Base-by-base conservation (phyloP, 2,113 vertebrate species). In the Vimba vimba region DNA sequence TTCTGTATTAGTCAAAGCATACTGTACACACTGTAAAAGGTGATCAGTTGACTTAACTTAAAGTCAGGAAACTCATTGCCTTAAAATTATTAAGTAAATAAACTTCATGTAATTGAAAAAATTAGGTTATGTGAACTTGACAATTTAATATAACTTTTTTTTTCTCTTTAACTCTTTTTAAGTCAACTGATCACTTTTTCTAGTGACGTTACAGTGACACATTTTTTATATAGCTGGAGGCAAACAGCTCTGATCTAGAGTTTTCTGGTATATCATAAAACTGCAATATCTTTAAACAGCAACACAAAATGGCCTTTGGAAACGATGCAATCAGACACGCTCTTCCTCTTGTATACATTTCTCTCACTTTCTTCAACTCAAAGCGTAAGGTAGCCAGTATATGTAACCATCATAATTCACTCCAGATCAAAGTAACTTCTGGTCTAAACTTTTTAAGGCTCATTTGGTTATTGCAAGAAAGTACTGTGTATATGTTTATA, bases 381-480 rank as follows among this genome's bases (percentile, higher is more conserved):
- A n/a, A 59, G 52, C 11, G 17, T 23, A 59, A 79, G 30, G 30
- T 60, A 79, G 33, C 55, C 55, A 77, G 75, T 50, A 76, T 19
- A 50, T 30, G n/a, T 9, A 50, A 45, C n/a, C 73, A 55, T 79
- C 77, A 60, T 59, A 79, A 39, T 79, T 79, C 55, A 59, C 33
- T 60, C 77, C 77, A 79, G 52, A 59, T 79, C 77, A 59, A 79
- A 79, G 55, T 3, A 36, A 36, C 13, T 60, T 60, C 55, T 60
- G 19, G 25, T 79, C 33, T 57, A 60, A 79, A 79, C 77, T 79
- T 59, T 78, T 79, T n/a, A 79, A 60, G 77, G 52, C 55, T 60
- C 55, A 79, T 79, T 79, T 77, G 55, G 50, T 77, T 77, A 77
- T 77, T 79, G 77, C 77, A 79, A 79, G 11, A 60, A 60, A 60